Base-by-base conservation (phyloP, 2,888 invertebrate genomes). In the Erpobdella octoculata region DNA sequence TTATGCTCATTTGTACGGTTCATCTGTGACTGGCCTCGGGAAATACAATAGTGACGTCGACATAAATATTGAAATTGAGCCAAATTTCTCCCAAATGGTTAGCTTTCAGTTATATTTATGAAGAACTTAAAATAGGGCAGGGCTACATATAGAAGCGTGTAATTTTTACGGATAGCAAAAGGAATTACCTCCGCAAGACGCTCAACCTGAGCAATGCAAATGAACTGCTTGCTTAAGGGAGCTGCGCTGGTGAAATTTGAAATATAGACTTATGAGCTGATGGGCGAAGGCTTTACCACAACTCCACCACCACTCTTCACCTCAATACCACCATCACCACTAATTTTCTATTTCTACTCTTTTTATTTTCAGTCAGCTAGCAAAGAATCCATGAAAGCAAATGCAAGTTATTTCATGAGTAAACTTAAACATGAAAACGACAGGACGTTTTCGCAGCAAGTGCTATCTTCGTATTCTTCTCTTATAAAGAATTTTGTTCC, bases 21-120 rank as follows among this genome's bases (percentile, higher is more conserved):
- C 93, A 0, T 89, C 92, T 0, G 89, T 93, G 0, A 93, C 91
- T 85, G 91, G 93, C 0, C 92, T 90, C 82, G 93, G 93, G 8
- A 72, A 59, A 58, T 66, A 37, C 38, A 41, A 38, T n/a, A 59
- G 41, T 25, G 71, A 71, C 59, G 69, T 69, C 6, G 69, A 69
- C 33, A 69, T 69, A 2, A 35, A 28, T n/a, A 31, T 69, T 18
- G 36, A 53, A 12, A 53, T 53, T n/a, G 53, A 53, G 28, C 53
- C 4, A 12, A n/a, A 18, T 28, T 25, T n/a, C n/a, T n/a, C n/a
- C n/a, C n/a, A n/a, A n/a, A n/a, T n/a, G n/a, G n/a, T n/a, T n/a
- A n/a, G n/a, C n/a, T n/a, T n/a, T n/a, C n/a, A n/a, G n/a, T n/a
- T n/a, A n/a, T n/a, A n/a, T n/a, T 59, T n/a, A 12, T 8, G 6